A percentile compares a stretch with the other conserved stretches of the same genome.
These are phyloP conservation scores for Oryzias sinensis DNA, from an alignment of 2,797 vertebrate species.

Conservation along the genomic window DNA sequence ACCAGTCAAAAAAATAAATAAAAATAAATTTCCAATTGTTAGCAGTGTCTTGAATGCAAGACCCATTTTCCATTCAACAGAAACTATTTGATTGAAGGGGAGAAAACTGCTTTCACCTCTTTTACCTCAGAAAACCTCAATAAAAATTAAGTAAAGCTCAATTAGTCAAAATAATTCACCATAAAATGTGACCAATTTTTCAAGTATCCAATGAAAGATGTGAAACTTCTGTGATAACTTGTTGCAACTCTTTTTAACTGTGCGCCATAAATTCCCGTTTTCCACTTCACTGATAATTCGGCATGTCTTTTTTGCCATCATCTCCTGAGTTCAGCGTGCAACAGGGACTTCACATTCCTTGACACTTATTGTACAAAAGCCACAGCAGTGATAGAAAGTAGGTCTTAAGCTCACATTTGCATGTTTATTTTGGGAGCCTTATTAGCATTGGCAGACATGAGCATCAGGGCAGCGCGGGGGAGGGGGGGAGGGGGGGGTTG, in stretches of 20 bases:
- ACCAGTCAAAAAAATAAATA: too few species aligned
- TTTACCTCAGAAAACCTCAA: too few species aligned
- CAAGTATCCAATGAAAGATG: conserved; percentile 2
- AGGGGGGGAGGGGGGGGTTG: conserved; percentile 1
- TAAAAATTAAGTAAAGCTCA: too few species aligned
- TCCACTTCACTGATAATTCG: background rate
- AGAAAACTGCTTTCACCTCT: too few species aligned
- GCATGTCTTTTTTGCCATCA: conserved; percentile 3
- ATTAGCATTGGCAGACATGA: conserved; percentile 68
- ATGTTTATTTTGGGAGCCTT: conserved; percentile 68
- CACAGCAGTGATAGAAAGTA: conserved; percentile 53
- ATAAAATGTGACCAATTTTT: background rate
- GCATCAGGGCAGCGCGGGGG: conserved; percentile 17
- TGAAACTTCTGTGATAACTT: background rate
- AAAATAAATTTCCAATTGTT: too few species aligned
- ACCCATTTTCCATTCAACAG: too few species aligned
- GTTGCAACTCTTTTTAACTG: background rate
- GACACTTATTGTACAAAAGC: conserved; percentile 28
- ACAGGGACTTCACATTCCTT: conserved; percentile 16
- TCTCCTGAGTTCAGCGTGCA: background rate
- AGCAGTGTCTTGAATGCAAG: too few species aligned
- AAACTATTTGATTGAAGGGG: too few species aligned
- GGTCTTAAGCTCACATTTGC: conserved; percentile 65
- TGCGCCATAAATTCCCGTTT: background rate
- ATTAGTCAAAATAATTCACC: too few species aligned